Evolutionary conservation across 2,113 vertebrate genomes (phyloP).

Genomic region (Cairina moschata): DNA sequence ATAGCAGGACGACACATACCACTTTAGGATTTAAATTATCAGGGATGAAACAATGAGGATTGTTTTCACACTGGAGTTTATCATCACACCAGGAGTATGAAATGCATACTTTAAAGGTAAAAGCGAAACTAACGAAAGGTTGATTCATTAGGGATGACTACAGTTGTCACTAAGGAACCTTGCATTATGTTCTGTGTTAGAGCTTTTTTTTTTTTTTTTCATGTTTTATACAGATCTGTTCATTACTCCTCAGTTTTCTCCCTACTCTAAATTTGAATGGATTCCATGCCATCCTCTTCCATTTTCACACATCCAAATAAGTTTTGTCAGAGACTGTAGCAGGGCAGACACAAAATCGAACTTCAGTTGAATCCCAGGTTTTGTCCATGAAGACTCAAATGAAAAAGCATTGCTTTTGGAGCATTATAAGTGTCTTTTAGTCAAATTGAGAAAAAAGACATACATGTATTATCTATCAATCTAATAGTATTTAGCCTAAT

Average conservation of each 20-base stretch:
- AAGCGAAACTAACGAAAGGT: neutral
- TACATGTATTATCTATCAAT: neutral
- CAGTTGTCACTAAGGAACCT: neutral
- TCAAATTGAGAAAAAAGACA: neutral
- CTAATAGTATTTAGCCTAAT: constrained; percentile 16
- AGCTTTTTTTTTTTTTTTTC: neutral
- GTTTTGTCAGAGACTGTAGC: neutral
- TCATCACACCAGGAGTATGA: neutral
- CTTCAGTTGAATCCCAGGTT: neutral
- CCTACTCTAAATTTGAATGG: neutral
- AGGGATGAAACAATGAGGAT: neutral
- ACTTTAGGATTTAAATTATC: neutral
- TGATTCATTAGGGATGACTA: neutral
- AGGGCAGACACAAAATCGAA: neutral
- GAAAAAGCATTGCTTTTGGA: neutral
- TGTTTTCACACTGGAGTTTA: neutral
- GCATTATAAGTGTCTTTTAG: neutral
- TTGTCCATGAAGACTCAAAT: neutral
- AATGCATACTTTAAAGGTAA: neutral
- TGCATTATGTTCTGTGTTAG: neutral
- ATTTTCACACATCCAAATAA: neutral
- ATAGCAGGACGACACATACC: neutral
- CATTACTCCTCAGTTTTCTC: neutral
- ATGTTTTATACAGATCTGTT: no score
- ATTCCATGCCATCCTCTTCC: neutral